phyloP scores from a whole-genome alignment of 2,888 invertebrate species.

The Cenopis cana region DNA sequence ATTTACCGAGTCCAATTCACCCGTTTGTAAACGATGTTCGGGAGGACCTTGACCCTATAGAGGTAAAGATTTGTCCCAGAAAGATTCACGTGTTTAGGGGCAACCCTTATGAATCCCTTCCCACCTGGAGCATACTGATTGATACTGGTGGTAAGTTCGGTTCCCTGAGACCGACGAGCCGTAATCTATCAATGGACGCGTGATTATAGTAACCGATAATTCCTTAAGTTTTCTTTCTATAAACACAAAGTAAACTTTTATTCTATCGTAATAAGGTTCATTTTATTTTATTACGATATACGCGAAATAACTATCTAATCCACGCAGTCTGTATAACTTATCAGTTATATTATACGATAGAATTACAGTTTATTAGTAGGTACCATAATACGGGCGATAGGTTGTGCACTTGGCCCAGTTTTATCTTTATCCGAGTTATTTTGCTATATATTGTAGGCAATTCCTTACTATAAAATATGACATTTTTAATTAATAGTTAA shows the following conservation, averaged over 20 bases:
- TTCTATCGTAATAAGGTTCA: not conserved
- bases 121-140: too few relatives aligned
- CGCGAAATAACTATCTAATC: slow-evolving; percentile 5
- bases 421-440: not conserved
- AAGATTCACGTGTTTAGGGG: too few relatives aligned
- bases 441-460: too few relatives aligned
- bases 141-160: not conserved
- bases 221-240: slow-evolving; percentile 4
- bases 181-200: slow-evolving; percentile 11
- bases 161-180: not conserved
- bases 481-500: too few relatives aligned
- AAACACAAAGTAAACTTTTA: not conserved
- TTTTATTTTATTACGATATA: not conserved
- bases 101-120: too few relatives aligned
- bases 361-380: not conserved
- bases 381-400: not conserved
- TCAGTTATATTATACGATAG: slow-evolving; percentile 11
- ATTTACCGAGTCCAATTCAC: too few relatives aligned
- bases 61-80: too few relatives aligned
- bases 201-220: slow-evolving; percentile 22
- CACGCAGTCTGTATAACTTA: slow-evolving; percentile 6
- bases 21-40: too few relatives aligned
- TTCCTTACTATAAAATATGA: too few relatives aligned
- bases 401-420: slow-evolving; percentile 1
- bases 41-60: too few relatives aligned